phyloP scores from a whole-genome alignment of 2,113 vertebrate genomes.

The Pantherophis guttatus region DNA sequence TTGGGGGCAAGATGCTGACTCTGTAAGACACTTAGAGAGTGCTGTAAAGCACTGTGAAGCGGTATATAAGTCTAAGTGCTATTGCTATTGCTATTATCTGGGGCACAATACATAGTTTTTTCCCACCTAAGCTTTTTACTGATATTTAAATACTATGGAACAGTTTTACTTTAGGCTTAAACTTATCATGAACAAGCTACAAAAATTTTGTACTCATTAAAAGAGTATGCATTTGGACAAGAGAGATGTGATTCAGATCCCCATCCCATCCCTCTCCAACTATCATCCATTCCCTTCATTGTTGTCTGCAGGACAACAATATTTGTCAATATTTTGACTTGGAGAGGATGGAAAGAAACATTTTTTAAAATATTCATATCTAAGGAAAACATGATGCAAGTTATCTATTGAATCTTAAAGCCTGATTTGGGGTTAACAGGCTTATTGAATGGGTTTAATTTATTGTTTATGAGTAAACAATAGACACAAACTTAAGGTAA shows the following conservation, averaged over 20 bases:
- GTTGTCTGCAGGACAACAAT: neutral
- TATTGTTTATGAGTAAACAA: neutral
- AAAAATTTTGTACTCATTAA: neutral
- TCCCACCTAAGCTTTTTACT: neutral
- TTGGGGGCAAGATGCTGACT: too few relatives aligned
- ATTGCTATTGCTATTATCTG: neutral
- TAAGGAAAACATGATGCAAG: neutral
- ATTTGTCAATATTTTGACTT: neutral
- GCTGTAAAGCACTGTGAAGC: too few relatives aligned
- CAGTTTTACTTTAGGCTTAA: neutral
- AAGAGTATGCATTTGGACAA: neutral
- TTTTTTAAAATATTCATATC: neutral
- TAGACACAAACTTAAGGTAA: too few relatives aligned
- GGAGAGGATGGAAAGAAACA: neutral
- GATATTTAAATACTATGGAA: neutral
- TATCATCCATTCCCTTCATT: neutral
- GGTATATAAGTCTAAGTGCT: too few relatives aligned
- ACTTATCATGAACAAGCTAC: neutral
- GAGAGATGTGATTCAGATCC: neutral
- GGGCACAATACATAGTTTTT: neutral
- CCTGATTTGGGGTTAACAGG: neutral
- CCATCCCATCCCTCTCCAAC: neutral
- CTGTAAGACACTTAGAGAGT: too few relatives aligned
- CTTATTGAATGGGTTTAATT: neutral
- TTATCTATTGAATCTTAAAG: neutral